Evolutionary conservation across 2,888 invertebrate species (phyloP).

Genomic region (Stomorhina lunata): DNA sequence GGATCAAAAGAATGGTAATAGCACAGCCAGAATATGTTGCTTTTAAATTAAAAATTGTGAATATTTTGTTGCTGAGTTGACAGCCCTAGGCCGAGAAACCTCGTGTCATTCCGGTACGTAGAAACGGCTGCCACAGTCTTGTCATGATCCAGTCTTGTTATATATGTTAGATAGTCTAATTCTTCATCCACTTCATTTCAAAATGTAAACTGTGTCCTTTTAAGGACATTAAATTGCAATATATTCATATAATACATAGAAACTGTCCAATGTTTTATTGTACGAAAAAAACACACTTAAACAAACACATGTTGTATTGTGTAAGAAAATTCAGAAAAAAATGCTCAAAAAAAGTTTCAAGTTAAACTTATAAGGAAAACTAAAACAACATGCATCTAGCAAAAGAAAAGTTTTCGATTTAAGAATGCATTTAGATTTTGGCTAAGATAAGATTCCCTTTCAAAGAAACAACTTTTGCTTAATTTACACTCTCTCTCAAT

Average conservation of each 20-base stretch:
- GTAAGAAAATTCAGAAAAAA: constrained; percentile 25
- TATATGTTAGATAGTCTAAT: too few relatives aligned
- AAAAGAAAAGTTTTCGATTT: constrained; percentile 61
- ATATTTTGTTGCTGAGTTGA: too few relatives aligned
- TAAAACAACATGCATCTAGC: constrained; percentile 33
- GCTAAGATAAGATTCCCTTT: constrained; percentile 55
- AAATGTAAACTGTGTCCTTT: constrained; percentile 26
- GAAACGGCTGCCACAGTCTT: too few relatives aligned
- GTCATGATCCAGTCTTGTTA: too few relatives aligned
- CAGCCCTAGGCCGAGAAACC: too few relatives aligned
- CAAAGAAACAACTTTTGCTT: constrained; percentile 38
- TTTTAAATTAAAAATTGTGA: too few relatives aligned
- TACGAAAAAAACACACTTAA: constrained; percentile 15
- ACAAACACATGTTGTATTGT: constrained; percentile 61
- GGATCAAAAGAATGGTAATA: too few relatives aligned
- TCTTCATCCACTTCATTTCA: background rate
- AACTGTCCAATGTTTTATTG: constrained; percentile 55
- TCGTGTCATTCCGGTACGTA: too few relatives aligned
- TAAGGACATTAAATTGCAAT: background rate
- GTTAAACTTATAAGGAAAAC: constrained; percentile 5
- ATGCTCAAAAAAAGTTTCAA: constrained; percentile 26
- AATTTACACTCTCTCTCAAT: constrained; percentile 2
- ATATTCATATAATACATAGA: constrained; percentile 38
- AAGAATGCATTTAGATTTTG: constrained; percentile 61
- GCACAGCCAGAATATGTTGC: too few relatives aligned